Base-by-base conservation (phyloP, 2,797 vertebrate species). In the Odontamblyopus lacepedii region DNA sequence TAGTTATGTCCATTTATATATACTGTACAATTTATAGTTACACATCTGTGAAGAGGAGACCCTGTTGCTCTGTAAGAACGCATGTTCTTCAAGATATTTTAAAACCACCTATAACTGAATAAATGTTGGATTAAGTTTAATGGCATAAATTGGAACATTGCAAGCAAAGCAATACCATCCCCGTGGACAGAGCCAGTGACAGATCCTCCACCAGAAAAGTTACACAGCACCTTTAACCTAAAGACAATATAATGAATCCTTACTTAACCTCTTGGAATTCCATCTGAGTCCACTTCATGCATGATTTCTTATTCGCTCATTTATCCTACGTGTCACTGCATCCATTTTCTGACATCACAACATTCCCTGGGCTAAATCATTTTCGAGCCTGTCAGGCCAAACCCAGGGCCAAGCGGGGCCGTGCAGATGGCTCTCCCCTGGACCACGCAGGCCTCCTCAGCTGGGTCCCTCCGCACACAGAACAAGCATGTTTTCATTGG, bases 341-440 rank as follows among this genome's bases (percentile, higher is more conserved):
- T 3, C 0, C 16, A 19, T 63, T 71, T 53, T 82, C 78, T 81
- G 82, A 87, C 90, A 91, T 88, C 75, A 89, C 77, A 70, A 74
- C 71, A 19, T 15, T 64, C 9, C 38, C 41, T 62, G 72, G 90
- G 88, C 80, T 64, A 55, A 83, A 66, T 83, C 83, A 73, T 81
- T 83, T 78, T 73, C 78, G 62, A 70, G 74, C 81, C 79, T 85
- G 87, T 86, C 82, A 83, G 83, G 84, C 85, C 78, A 76, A 73
- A 72, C 79, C 72, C 71, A 71, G 89, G 86, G 91, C 88, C 90
- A 92, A 90, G 84, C 63, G 83, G 83, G 85, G 75, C 79, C 71
- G 53, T 89, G 90, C 93, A 94, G 93, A 93, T 95, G 94, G 92
- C 93, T 79, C 89, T 88, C 87, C 93, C 91, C 94, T 88, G 89